These are phyloP conservation scores for Habropoda laboriosa DNA, from an alignment of 1,140 invertebrate genomes.

Conservation along the genomic window DNA sequence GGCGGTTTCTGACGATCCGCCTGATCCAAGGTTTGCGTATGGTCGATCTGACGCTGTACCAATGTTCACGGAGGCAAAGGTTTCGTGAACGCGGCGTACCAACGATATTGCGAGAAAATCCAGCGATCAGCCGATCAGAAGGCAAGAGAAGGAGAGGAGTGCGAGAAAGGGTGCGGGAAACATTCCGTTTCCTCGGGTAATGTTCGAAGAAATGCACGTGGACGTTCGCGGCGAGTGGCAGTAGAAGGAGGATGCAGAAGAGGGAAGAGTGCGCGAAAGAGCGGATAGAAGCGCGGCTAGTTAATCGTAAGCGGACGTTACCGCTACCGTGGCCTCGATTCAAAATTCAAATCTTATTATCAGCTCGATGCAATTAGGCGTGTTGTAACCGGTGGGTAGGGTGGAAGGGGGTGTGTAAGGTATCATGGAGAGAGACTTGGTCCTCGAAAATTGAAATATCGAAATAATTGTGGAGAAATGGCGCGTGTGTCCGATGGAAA, in stretches of 20 bases:
- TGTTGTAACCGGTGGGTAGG: slow-evolving; percentile 26
- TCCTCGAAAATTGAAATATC: slow-evolving; percentile 78
- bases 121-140: neutral
- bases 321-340: slow-evolving; percentile 63
- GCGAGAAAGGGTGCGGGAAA: neutral
- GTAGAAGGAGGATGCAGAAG: neutral
- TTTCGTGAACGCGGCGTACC: neutral
- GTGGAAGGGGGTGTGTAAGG: slow-evolving; percentile 21
- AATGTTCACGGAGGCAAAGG: neutral
- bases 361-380: slow-evolving; percentile 75
- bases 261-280: neutral
- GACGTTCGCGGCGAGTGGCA: neutral
- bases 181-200: neutral
- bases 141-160: neutral
- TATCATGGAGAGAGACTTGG: slow-evolving; percentile 21
- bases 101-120: neutral
- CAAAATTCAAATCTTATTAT: slow-evolving; percentile 79
- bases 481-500: slow-evolving; percentile 40
- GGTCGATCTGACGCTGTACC: neutral
- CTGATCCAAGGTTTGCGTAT: neutral
- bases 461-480: slow-evolving; percentile 73
- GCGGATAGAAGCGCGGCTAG: slow-evolving; percentile 7
- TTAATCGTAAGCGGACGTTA: slow-evolving; percentile 46
- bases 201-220: neutral
- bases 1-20: neutral